A percentile compares a stretch with the other conserved stretches of the same genome.
Evolutionary conservation across 2,113 vertebrate species (phyloP).

Genomic region (Chionodraco myersi): DNA sequence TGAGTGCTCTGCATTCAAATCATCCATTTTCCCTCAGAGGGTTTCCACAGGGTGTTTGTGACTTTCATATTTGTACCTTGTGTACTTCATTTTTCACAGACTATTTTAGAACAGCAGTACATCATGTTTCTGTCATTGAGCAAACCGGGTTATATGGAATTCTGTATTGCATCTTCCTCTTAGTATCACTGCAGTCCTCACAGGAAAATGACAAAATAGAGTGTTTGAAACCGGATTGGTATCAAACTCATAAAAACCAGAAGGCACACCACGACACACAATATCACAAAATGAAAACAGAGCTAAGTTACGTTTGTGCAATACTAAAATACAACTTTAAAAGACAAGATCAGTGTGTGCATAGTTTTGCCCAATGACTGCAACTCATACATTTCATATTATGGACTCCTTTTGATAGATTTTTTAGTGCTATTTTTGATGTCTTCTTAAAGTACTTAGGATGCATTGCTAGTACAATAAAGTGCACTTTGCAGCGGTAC

Average conservation of each 20-base stretch:
- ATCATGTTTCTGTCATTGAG: background rate
- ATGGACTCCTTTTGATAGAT: background rate
- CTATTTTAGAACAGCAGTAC: background rate
- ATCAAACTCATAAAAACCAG: background rate
- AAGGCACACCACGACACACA: background rate
- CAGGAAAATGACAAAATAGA: background rate
- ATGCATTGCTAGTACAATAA: background rate
- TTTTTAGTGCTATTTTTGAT: background rate
- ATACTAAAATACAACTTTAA: background rate
- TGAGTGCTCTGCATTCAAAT: slow-evolving; percentile 10
- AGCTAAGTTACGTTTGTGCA: background rate
- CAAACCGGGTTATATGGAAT: background rate
- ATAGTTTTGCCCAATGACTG: background rate
- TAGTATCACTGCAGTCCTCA: background rate
- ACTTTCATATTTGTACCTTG: slow-evolving; percentile 6
- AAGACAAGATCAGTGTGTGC: background rate
- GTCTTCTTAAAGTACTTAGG: no score
- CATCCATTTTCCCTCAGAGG: slow-evolving; percentile 4
- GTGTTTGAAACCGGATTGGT: no score
- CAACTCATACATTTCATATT: background rate
- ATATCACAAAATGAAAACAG: background rate
- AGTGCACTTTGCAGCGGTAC: background rate
- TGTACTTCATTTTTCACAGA: slow-evolving; percentile 10
- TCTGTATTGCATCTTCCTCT: background rate
- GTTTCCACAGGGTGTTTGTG: background rate